Evolutionary conservation across 2,113 vertebrate genomes (phyloP), one percentile per base, ranked within the genome.

Genomic region (Anser cygnoides): DNA sequence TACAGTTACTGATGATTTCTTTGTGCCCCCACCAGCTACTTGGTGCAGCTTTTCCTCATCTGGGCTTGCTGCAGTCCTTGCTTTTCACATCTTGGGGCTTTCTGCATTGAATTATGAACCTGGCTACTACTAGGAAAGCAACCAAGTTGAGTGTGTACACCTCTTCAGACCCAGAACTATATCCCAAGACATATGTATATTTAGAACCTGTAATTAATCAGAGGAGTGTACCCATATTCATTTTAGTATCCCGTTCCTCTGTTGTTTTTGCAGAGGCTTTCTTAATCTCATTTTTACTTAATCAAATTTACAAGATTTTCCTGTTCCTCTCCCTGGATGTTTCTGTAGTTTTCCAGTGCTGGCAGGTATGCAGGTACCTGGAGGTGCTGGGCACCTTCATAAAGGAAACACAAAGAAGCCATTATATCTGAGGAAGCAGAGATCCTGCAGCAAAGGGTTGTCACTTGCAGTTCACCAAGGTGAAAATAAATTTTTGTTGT

Each of bases 211-310:
- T 54, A 58, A 33, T 68, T 50, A 52, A 46, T 54, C 35, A 54
- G 15, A 28, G 54, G 50, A 71, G 66, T 11, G 35, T 50, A 75
- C 33, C 16, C 26, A 7, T 35, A 22, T 55, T 61, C 20, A 29
- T 52, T 78, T 55, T 35, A 93, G 55, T 50, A 55, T 77, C 55
- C 37, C 55, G 37, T 79, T 89, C 61, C 72, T 83, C 55, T 13
- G 23, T 65, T 74, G 19, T 49, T 89, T 52, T 74, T 50, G 66
- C 50, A 61, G 63, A 86, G 44, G 44, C 37, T 58, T 73, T 81
- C 88, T 71, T 83, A 78, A 70, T 79, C 66, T 89, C 44, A 39
- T 55, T 77, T 86, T 86, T 70, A 13, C 52, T 77, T 73, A 78
- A 76, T 71, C 70, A 67, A 79, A 92, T 67, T 58, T 86, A 8